A percentile compares a stretch with the other conserved stretches of the same genome.
Evolutionary conservation across 35 echinoderm and acorn worm species (phyloP).

Genomic region (Anneissia japonica): DNA sequence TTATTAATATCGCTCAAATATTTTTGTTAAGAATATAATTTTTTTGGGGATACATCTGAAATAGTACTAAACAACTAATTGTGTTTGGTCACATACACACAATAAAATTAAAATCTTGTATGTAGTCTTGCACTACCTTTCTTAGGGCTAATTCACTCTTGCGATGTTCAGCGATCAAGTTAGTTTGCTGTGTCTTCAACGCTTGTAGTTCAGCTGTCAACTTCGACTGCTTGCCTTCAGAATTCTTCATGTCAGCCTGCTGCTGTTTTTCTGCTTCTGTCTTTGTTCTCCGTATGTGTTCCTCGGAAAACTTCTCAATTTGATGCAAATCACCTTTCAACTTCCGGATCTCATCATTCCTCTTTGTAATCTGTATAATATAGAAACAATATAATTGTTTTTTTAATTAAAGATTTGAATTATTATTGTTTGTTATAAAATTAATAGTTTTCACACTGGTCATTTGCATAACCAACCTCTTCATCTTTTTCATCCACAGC

Average conservation of each 20-base stretch:
- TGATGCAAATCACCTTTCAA: slow-evolving; percentile 90
- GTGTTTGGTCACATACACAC: no score
- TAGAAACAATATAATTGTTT: background rate
- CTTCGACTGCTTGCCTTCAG: slow-evolving; percentile 80
- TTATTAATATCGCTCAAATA: no score
- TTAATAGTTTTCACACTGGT: no score
- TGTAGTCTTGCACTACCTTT: slow-evolving; percentile 76
- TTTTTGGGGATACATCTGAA: no score
- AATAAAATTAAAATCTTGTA: no score
- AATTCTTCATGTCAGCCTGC: slow-evolving; percentile 89
- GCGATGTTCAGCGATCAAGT: slow-evolving; percentile 83
- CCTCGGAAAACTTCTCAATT: slow-evolving; percentile 97
- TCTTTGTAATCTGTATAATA: slow-evolving; percentile 76
- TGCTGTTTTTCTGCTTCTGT: slow-evolving; percentile 93
- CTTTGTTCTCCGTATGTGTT: slow-evolving; percentile 85
- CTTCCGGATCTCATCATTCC: slow-evolving; percentile 89
- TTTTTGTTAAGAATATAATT: no score
- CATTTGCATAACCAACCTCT: slow-evolving; percentile 32
- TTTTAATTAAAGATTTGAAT: no score
- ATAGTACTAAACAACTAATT: no score
- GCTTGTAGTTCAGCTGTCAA: slow-evolving; percentile 73
- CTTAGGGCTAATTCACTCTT: slow-evolving; percentile 87
- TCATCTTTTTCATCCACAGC: slow-evolving; percentile 82
- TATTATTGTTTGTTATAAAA: no score
- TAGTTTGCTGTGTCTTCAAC: slow-evolving; percentile 70